These are phyloP conservation scores for Axis porcinus DNA, from an alignment of 2,113 vertebrate genomes.

Conservation along the genomic window DNA sequence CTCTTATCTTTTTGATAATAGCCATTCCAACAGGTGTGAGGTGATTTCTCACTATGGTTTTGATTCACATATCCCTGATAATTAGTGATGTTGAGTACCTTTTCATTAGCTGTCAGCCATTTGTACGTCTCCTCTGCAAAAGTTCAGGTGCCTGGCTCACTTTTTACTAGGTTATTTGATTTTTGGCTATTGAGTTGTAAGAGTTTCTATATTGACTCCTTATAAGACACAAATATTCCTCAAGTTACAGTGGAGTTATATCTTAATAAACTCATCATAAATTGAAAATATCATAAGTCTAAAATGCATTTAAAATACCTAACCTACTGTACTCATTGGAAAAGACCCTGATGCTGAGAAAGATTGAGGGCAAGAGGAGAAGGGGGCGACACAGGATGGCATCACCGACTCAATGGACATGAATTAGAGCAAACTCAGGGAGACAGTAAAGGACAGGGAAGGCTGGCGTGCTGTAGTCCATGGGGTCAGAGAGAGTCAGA, in stretches of 20 bases:
- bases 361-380: neutral
- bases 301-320: neutral
- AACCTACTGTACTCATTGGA: neutral
- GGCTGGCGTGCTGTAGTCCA: neutral
- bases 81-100: neutral
- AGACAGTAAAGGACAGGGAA: neutral
- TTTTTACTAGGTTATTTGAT: neutral
- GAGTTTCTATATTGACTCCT: neutral
- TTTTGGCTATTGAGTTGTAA: neutral
- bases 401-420: neutral
- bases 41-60: neutral
- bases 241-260: neutral
- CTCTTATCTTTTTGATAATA: neutral
- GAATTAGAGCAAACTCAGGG: neutral
- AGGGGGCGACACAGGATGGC: neutral
- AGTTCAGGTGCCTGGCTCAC: neutral
- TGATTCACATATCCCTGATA: neutral
- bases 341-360: neutral
- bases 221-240: neutral
- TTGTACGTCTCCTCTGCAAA: neutral
- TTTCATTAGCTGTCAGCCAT: neutral
- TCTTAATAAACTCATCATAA: neutral
- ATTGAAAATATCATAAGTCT: neutral
- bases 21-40: neutral
- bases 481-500: neutral